Percentiles rank a stretch among this genome's conserved stretches.
Evolutionary conservation across 2,113 vertebrate species (phyloP).

Genomic region (Poeciliopsis prolifica): DNA sequence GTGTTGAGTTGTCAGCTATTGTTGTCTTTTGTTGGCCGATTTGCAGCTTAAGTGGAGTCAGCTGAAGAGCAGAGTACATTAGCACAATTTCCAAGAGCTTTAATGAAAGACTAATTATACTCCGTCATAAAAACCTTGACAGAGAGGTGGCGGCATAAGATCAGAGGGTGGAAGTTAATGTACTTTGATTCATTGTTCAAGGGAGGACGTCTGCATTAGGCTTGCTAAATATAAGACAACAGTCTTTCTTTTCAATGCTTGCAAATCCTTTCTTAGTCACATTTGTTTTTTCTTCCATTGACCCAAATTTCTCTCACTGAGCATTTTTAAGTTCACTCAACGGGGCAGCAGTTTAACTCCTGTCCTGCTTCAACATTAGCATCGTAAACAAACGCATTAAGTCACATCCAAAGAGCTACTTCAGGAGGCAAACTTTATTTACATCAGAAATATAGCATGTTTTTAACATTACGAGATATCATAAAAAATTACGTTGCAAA

Average conservation of each 20-base stretch:
- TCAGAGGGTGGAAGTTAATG: slow-evolving; percentile 35
- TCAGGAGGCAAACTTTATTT: background rate
- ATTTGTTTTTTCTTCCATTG: too few species aligned
- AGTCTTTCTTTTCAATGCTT: too few species aligned
- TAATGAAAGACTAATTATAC: slow-evolving; percentile 78
- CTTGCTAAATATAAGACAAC: slow-evolving; percentile 43
- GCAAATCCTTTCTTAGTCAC: too few species aligned
- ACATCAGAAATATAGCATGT: background rate
- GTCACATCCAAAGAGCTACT: background rate
- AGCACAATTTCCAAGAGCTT: slow-evolving; percentile 64
- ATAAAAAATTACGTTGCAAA: background rate
- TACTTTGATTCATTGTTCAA: slow-evolving; percentile 60
- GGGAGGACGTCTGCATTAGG: slow-evolving; percentile 57
- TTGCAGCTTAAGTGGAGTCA: slow-evolving; percentile 69
- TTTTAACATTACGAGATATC: background rate
- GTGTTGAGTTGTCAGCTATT: slow-evolving; percentile 43
- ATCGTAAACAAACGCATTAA: too few species aligned
- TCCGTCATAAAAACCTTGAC: slow-evolving; percentile 53
- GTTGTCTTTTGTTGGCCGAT: slow-evolving; percentile 59
- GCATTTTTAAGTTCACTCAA: too few species aligned
- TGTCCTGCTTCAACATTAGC: too few species aligned
- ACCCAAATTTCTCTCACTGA: too few species aligned
- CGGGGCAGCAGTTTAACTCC: too few species aligned
- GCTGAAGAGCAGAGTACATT: slow-evolving; percentile 72
- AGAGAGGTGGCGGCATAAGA: slow-evolving; percentile 45